Conservation (phyloP, 2,888 invertebrate genomes). For the Penaeus monodon region DNA sequence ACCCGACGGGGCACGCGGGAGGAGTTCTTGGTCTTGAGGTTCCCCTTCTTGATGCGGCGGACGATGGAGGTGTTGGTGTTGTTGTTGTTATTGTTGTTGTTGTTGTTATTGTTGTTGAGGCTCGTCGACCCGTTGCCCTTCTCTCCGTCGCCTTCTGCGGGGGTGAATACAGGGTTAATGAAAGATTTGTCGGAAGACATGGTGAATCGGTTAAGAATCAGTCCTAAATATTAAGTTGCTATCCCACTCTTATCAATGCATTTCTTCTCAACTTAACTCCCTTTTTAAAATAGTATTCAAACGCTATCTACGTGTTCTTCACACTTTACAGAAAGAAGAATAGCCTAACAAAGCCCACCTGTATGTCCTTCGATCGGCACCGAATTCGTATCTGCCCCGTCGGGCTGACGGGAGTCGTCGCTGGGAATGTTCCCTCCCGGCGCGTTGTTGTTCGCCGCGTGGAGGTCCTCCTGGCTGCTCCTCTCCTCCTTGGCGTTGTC, state of each 20-base stretch:
- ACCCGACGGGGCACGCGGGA: constrained; percentile 77
- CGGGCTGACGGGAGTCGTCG: constrained; percentile 44
- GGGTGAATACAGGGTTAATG: neutral
- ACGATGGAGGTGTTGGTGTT: constrained; percentile 69
- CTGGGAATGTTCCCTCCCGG: constrained; percentile 5
- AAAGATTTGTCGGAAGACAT: too few species aligned
- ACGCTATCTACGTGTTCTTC: too few species aligned
- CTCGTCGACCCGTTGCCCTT: neutral
- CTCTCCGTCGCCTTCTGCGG: constrained; percentile 27
- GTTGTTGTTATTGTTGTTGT: constrained; percentile 69
- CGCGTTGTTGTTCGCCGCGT: neutral
- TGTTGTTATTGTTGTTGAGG: neutral
- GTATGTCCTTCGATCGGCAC: constrained; percentile 26
- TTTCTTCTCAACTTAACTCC: too few species aligned
- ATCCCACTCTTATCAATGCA: too few species aligned
- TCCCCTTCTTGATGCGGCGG: constrained; percentile 83
- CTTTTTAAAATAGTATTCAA: too few species aligned
- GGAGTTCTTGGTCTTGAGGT: constrained; percentile 76
- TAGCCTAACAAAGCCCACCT: too few species aligned
- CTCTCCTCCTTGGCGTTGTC: constrained; percentile 30
- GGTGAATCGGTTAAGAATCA: too few species aligned
- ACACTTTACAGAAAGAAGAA: too few species aligned
- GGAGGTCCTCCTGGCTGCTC: constrained; percentile 26
- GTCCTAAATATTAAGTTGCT: too few species aligned
- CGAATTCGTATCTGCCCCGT: constrained; percentile 38